Evolutionary conservation across 2,113 vertebrate species (phyloP).

Genomic region (Saguinus imperator): DNA sequence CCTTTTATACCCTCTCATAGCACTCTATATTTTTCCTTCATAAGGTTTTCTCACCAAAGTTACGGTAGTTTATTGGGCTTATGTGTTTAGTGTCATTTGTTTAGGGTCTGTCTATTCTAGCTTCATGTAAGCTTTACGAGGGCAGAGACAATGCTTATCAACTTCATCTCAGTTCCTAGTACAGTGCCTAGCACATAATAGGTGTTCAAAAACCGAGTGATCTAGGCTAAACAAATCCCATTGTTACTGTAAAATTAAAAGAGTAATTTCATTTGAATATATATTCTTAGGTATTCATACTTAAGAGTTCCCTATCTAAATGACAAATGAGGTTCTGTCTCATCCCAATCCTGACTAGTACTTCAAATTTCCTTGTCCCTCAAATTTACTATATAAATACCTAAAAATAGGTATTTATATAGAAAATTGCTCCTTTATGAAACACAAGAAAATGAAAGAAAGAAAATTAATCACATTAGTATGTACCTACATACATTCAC

Average conservation of each 20-base stretch:
- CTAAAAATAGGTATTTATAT: too few relatives aligned
- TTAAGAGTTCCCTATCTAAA: too few relatives aligned
- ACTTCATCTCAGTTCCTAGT: background rate
- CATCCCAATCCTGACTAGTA: too few relatives aligned
- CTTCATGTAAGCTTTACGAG: background rate
- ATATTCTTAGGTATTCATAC: background rate
- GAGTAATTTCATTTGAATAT: background rate
- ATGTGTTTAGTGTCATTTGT: background rate
- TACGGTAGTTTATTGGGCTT: background rate
- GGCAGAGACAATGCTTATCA: background rate
- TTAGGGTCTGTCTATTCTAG: background rate
- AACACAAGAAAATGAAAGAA: slow-evolving; percentile 1
- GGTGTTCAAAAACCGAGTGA: background rate
- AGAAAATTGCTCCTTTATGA: background rate
- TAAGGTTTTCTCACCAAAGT: background rate
- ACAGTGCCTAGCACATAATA: background rate
- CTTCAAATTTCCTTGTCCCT: too few relatives aligned
- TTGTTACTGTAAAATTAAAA: background rate
- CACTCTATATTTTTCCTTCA: background rate
- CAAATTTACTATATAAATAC: too few relatives aligned
- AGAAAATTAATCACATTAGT: background rate
- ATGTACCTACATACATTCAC: background rate
- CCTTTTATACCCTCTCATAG: background rate
- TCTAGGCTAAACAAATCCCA: background rate
- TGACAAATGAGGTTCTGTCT: too few relatives aligned